These are phyloP conservation scores for Acrocera orbiculus DNA, from an alignment of 2,888 invertebrate genomes.

Conservation along the genomic window DNA sequence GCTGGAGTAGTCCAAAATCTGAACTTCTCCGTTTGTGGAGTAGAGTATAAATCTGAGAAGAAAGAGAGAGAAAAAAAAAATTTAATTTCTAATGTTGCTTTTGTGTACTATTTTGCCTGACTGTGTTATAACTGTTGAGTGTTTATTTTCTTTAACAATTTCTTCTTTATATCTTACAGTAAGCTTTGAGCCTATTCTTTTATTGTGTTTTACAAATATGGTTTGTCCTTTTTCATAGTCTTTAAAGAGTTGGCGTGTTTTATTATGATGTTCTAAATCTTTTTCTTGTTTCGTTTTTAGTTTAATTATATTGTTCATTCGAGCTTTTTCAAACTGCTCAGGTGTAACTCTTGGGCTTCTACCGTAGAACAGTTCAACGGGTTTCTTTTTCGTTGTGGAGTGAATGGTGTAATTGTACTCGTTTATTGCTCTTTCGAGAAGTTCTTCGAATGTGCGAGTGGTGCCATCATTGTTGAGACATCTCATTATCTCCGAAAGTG, in stretches of 20 bases:
- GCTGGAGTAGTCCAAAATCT: constrained; percentile 3
- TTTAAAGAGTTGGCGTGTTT: constrained; percentile 9
- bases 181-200: no score
- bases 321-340: constrained; percentile 9
- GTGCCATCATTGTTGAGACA: constrained; percentile 8
- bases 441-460: constrained; percentile 9
- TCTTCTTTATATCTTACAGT: constrained; percentile 9
- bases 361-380: constrained; percentile 11
- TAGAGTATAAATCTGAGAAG: no score
- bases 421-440: constrained; percentile 9
- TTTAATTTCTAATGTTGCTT: background rate
- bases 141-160: constrained; percentile 8
- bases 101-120: background rate
- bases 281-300: constrained; percentile 8
- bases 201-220: constrained; percentile 11
- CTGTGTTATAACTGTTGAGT: background rate
- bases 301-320: constrained; percentile 8
- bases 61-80: no score
- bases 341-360: constrained; percentile 8
- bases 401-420: constrained; percentile 12
- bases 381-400: constrained; percentile 10
- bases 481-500: constrained; percentile 12
- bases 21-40: no score
- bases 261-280: constrained; percentile 11
- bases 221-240: constrained; percentile 8